These are phyloP conservation scores for Urocolius indicus DNA, from an alignment of 2,113 vertebrate species.

Conservation along the genomic window DNA sequence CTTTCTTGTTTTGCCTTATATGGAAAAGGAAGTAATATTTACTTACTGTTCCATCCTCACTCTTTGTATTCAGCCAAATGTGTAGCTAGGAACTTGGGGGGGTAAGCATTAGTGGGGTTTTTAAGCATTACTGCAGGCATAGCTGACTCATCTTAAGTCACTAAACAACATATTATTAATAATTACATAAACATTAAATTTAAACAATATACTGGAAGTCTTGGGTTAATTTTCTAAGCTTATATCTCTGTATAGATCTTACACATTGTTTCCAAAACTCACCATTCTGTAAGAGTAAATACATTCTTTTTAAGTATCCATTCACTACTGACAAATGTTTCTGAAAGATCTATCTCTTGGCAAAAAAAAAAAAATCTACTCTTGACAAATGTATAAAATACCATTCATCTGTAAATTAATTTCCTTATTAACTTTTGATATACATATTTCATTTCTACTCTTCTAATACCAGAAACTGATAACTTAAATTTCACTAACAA, in stretches of 20 bases:
- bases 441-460: background rate
- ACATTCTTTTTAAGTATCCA: background rate
- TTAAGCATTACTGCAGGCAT: background rate
- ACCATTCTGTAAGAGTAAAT: background rate
- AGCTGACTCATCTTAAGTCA: background rate
- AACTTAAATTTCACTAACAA: background rate
- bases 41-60: rapidly evolving
- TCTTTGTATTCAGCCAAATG: background rate
- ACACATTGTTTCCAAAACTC: background rate
- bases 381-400: background rate
- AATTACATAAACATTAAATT: background rate
- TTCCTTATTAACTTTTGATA: background rate
- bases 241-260: background rate
- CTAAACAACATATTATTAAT: background rate
- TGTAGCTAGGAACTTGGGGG: background rate
- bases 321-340: background rate
- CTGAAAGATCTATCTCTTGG: background rate
- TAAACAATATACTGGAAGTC: background rate
- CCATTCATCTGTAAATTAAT: background rate
- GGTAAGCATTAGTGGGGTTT: background rate
- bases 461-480: background rate
- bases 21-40: background rate
- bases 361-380: too few relatives aligned
- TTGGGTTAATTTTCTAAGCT: background rate
- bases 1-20: background rate